Evolutionary conservation across 37 sponge, comb jelly and placozoan genomes (phyloP).

Genomic region (Petrosia ficiformis): DNA sequence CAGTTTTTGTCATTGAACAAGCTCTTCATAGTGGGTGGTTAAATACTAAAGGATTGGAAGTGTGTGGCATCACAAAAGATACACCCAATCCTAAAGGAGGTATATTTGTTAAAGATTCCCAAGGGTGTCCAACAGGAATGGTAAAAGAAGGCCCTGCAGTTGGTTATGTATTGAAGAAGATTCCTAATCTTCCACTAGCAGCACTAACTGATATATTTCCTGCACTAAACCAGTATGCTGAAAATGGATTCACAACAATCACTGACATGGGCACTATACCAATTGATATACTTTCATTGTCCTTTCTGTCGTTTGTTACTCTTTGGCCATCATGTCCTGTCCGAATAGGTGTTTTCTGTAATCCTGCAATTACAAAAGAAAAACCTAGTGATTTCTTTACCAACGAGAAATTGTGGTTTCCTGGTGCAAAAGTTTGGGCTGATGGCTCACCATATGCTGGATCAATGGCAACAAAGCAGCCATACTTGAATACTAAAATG

Average conservation of each 20-base stretch:
- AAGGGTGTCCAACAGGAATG: constrained; percentile 47
- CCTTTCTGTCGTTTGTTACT: not conserved
- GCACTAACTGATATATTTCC: not conserved
- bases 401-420: constrained; percentile 41
- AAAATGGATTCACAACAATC: constrained; percentile 59
- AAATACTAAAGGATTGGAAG: constrained; percentile 38
- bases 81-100: constrained; percentile 10
- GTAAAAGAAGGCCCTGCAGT: constrained; percentile 26
- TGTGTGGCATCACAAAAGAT: constrained; percentile 9
- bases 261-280: constrained; percentile 35
- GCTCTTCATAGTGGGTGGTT: constrained; percentile 36
- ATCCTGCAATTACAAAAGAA: too few relatives aligned
- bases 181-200: not conserved
- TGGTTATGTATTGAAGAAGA: not conserved
- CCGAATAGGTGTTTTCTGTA: not conserved
- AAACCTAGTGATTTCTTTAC: not conserved
- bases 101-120: not conserved
- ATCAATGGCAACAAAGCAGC: constrained; percentile 40
- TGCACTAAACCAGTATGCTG: constrained; percentile 23
- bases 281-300: not conserved
- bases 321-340: not conserved
- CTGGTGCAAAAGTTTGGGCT: constrained; percentile 50
- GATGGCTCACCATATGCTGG: constrained; percentile 58
- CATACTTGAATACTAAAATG: constrained; percentile 35
- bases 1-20: constrained; percentile 31